These are phyloP conservation scores for Eriocheir sinensis DNA, from an alignment of 1,140 invertebrate species.

Conservation along the genomic window DNA sequence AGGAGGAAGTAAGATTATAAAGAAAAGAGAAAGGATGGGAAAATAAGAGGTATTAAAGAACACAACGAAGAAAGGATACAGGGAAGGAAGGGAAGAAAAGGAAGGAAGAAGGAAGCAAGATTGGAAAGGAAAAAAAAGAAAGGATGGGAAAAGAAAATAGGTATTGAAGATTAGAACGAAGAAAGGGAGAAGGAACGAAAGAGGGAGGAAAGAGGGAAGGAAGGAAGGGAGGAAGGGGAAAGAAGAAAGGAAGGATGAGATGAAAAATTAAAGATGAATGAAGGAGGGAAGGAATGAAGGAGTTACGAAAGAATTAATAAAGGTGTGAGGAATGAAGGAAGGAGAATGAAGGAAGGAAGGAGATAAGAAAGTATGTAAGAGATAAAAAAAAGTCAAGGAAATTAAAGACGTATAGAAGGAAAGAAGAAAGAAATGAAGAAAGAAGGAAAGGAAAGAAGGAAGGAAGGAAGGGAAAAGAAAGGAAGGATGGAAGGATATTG, in stretches of 20 bases:
- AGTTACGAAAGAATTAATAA: neutral
- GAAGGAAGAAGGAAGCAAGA: no score
- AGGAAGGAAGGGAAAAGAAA: neutral
- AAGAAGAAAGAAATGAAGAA: neutral
- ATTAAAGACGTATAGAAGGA: neutral
- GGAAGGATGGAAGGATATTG: neutral
- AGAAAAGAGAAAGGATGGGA: no score
- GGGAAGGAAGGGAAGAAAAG: no score
- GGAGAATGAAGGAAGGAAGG: neutral
- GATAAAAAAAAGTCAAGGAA: neutral
- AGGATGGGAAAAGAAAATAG: no score
- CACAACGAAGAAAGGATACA: no score
- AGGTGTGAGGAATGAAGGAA: neutral
- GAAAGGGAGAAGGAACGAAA: no score
- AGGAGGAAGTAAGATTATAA: no score
- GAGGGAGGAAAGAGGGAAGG: no score
- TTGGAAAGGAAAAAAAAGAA: no score
- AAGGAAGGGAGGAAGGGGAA: no score
- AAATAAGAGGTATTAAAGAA: no score
- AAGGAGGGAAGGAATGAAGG: neutral
- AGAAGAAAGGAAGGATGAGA: neutral
- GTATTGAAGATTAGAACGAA: no score
- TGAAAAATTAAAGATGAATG: neutral
- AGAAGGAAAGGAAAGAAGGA: neutral
- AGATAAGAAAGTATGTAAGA: neutral